phyloP scores from a whole-genome alignment of 2,113 vertebrate species.

The Nothocercus julius region DNA sequence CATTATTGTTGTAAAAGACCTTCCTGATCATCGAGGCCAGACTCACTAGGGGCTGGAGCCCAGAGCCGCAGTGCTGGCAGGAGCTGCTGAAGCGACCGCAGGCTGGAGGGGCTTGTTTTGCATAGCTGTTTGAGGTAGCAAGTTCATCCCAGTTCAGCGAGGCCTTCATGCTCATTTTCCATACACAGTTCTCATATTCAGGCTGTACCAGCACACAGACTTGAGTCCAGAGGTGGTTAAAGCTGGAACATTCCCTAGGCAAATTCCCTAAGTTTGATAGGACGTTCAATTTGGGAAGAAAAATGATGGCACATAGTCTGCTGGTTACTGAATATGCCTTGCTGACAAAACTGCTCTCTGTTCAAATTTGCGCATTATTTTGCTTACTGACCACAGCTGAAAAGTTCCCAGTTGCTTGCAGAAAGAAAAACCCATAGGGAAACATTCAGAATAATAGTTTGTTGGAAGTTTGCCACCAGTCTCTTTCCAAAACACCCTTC shows the following conservation, averaged over 20 bases:
- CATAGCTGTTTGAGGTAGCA: background rate
- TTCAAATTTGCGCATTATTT: background rate
- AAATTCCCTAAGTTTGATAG: background rate
- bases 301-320: rapidly evolving
- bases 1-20: too few species aligned
- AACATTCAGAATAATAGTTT: background rate
- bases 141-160: slow-evolving; percentile 25
- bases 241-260: background rate
- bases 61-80: background rate
- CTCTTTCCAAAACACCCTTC: background rate
- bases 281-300: background rate
- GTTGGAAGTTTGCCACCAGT: background rate
- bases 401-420: background rate
- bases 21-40: too few species aligned
- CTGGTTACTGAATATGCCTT: background rate
- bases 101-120: background rate
- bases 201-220: background rate
- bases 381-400: background rate
- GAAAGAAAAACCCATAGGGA: background rate
- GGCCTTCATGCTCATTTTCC: background rate
- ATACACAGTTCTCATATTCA: background rate
- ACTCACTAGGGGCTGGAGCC: background rate
- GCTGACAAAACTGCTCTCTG: background rate
- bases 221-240: background rate
- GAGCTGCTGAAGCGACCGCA: background rate